These are phyloP conservation scores for Pygoscelis antarcticus DNA, from an alignment of 2,113 vertebrate genomes.

Conservation along the genomic window DNA sequence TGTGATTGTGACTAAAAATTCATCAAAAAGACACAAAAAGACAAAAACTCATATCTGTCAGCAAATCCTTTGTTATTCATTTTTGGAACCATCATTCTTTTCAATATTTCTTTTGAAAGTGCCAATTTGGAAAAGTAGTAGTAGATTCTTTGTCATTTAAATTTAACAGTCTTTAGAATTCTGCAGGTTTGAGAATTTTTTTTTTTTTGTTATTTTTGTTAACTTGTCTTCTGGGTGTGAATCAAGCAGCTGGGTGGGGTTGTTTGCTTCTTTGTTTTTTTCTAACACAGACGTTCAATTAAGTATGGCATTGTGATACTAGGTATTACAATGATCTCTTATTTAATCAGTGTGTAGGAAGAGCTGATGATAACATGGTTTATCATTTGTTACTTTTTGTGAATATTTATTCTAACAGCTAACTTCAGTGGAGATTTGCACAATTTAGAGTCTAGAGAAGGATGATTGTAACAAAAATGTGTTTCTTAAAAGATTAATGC, in stretches of 20 bases:
- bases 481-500: neutral
- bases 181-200: neutral
- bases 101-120: neutral
- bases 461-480: neutral
- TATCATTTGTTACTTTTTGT: neutral
- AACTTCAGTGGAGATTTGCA: neutral
- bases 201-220: neutral
- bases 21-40: neutral
- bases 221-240: neutral
- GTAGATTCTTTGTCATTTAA: slow-evolving; percentile 5
- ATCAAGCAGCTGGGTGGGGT: neutral
- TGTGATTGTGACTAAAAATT: neutral
- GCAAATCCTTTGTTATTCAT: neutral
- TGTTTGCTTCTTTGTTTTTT: neutral
- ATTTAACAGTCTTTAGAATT: neutral
- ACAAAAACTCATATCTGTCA: neutral
- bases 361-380: neutral
- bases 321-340: neutral
- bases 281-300: neutral
- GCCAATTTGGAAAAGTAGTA: neutral
- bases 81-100: neutral
- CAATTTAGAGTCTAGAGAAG: neutral
- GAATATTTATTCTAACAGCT: neutral
- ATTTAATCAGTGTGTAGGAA: neutral
- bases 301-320: neutral